Conservation (phyloP, 53 echinoderm and acorn worm genomes). For the Apostichopus leukothele region DNA sequence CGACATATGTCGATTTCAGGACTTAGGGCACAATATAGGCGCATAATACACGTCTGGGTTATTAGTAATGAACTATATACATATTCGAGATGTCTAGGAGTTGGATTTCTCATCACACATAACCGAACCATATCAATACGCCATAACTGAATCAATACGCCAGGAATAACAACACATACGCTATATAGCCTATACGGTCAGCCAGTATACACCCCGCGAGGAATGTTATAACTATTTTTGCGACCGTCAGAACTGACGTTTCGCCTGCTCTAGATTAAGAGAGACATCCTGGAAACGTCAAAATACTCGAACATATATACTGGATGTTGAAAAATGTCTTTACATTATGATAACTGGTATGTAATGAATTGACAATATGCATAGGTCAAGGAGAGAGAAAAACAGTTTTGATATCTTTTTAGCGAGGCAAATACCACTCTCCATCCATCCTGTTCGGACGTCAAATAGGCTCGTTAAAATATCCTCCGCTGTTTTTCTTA, state of each 20-base stretch:
- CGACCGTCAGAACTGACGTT: background rate
- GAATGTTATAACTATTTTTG: background rate
- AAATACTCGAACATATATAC: background rate
- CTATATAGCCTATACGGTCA: too few species aligned
- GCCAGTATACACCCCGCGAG: background rate
- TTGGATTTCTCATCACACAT: too few species aligned
- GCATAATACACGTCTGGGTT: too few species aligned
- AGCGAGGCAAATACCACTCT: background rate
- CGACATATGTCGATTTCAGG: too few species aligned
- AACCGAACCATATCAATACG: too few species aligned
- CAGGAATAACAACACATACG: too few species aligned
- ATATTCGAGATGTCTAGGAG: too few species aligned
- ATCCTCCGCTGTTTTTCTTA: too few species aligned
- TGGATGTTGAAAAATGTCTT: too few species aligned
- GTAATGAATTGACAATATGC: slow-evolving; percentile 12
- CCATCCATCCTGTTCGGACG: background rate
- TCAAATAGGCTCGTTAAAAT: background rate
- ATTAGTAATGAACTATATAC: too few species aligned
- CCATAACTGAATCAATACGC: too few species aligned
- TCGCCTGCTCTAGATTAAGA: background rate
- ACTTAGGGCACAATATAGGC: too few species aligned
- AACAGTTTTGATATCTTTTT: background rate
- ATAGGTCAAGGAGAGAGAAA: background rate
- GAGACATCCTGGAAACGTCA: background rate
- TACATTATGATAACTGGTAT: background rate